Base-by-base conservation (phyloP, 2,888 invertebrate genomes). In the Acanthosoma haemorrhoidale region DNA sequence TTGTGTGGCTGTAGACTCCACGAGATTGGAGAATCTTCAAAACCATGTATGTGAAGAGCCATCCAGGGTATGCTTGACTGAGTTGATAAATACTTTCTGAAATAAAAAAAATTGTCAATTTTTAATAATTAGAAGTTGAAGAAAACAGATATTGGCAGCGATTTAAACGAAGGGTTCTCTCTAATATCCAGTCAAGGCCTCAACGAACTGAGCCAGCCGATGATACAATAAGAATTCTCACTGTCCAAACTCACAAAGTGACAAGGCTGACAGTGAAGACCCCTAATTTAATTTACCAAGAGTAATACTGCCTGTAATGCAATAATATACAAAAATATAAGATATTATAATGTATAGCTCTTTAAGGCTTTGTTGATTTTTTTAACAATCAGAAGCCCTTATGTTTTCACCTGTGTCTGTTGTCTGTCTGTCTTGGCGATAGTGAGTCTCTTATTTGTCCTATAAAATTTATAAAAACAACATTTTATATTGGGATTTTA, bases 41-140 rank as follows among this genome's bases (percentile, higher is more conserved):
- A 85, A 39, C 86, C 85, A 76, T 84, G 83, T 6, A 85, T 81
- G 74, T 84, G 82, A 57, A 85, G 75, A 58, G 83, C 80, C 51
- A 78, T 76, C 84, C 85, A 85, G 1, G 68, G 72, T 38, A 80
- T 77, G 21, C 75, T 75, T 15, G 78, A 73, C 15, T 75, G 73
- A 8, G 39, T 68, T 31, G 74, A 74, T 6, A 78, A 70, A 68
- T 78, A 79, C 18, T 78, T 72, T 73, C 77, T 80, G 70, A 1
- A 38, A 34, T 21, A 0, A 61, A 43, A 21, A 21, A 3, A 18
- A 21, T 43, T 38, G 4, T n/a, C n/a, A n/a, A n/a, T n/a, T n/a
- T n/a, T n/a, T n/a, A n/a, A n/a, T n/a, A n/a, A n/a, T n/a, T n/a
- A n/a, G n/a, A n/a, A n/a, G n/a, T n/a, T n/a, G n/a, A n/a, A n/a